These are phyloP conservation scores for Erythrocebus patas DNA, from an alignment of 2,113 vertebrate genomes.

Conservation along the genomic window DNA sequence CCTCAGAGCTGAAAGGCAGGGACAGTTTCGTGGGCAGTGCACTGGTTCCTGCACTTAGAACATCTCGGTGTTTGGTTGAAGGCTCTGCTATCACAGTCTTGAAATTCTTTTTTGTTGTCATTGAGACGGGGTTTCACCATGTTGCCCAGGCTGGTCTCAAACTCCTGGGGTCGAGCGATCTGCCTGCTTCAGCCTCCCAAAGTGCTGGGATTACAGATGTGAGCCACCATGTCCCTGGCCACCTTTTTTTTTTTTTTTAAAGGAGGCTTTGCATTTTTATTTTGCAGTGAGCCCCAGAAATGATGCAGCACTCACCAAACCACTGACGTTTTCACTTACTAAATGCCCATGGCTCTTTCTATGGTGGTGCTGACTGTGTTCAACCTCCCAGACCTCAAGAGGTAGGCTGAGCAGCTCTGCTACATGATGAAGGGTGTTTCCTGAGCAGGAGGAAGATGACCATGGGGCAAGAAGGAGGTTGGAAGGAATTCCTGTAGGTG, in stretches of 20 bases:
- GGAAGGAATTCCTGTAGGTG: not conserved
- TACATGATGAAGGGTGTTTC: not conserved
- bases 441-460: not conserved
- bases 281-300: not conserved
- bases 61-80: not conserved
- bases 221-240: not conserved
- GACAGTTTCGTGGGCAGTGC: not conserved
- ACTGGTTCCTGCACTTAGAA: not conserved
- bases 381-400: not conserved
- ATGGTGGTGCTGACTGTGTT: not conserved
- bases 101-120: not conserved
- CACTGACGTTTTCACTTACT: fast-evolving
- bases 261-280: not conserved
- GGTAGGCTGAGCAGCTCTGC: not conserved
- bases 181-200: not conserved
- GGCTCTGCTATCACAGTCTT: not conserved
- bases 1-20: not conserved
- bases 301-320: not conserved
- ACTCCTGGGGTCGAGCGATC: not conserved
- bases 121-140: not conserved
- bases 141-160: not conserved
- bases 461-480: not conserved
- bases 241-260: not conserved
- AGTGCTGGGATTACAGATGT: not conserved
- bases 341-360: not conserved